These are phyloP conservation scores for Diadegma fenestrale DNA, from an alignment of 2,888 invertebrate species.

Conservation along the genomic window DNA sequence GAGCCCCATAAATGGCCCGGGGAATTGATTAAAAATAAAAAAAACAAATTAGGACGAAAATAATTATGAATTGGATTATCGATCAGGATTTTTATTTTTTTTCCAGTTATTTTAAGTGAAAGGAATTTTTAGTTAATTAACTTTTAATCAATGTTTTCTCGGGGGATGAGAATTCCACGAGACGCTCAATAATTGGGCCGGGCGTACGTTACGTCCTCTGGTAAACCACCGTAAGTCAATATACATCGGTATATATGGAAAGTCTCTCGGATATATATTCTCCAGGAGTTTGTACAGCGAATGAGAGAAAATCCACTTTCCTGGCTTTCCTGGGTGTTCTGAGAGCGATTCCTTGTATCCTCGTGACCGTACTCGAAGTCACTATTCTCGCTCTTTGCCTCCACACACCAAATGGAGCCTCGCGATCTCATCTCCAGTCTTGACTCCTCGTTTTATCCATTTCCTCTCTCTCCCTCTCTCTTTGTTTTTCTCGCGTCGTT, in stretches of 20 bases:
- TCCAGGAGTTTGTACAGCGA: neutral
- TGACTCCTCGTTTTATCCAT: constrained; percentile 10
- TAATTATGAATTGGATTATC: neutral
- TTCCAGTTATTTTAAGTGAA: neutral
- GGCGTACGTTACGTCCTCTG: constrained; percentile 36
- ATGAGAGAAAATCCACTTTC: constrained; percentile 43
- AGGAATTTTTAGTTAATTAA: neutral
- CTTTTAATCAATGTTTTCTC: neutral
- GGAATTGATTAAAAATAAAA: neutral
- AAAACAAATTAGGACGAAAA: too few species aligned
- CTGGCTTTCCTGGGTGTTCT: constrained; percentile 46
- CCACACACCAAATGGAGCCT: constrained; percentile 1
- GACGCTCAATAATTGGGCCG: constrained; percentile 43
- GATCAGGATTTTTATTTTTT: neutral
- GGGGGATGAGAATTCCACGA: constrained; percentile 10
- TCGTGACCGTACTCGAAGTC: constrained; percentile 62
- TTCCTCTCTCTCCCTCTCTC: constrained; percentile 8
- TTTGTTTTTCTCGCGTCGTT: neutral
- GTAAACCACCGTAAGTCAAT: constrained; percentile 17
- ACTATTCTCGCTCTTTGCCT: constrained; percentile 24
- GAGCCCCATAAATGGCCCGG: neutral
- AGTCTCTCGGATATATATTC: constrained; percentile 26
- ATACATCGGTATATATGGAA: neutral
- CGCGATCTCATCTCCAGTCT: constrained; percentile 18
- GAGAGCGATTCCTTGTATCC: constrained; percentile 66